Percentiles rank a stretch among this genome's conserved stretches.
Conservation (phyloP, 2,888 invertebrate genomes). For the Nymphalis polychloros region DNA sequence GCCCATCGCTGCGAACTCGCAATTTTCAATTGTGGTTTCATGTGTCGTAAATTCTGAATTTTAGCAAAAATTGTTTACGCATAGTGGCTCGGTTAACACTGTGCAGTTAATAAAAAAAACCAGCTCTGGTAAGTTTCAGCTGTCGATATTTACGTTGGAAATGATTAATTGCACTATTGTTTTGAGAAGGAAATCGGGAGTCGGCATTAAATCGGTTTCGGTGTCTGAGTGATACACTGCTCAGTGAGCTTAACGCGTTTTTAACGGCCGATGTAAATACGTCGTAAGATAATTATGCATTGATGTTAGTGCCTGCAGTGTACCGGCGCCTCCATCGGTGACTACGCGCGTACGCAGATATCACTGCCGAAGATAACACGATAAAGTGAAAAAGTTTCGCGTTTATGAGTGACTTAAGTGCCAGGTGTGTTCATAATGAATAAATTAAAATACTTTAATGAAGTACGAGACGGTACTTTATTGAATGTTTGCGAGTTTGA, state of each 20-base stretch:
- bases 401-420: constrained; percentile 60
- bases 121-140: constrained; percentile 66
- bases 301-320: constrained; percentile 63
- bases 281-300: constrained; percentile 67
- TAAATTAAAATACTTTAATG: constrained; percentile 1
- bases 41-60: constrained; percentile 54
- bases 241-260: constrained; percentile 57
- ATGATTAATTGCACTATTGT: constrained; percentile 75
- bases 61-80: constrained; percentile 63
- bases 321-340: constrained; percentile 51
- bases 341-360: constrained; percentile 57
- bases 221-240: constrained; percentile 47
- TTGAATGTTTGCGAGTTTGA: too few species aligned
- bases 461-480: too few species aligned
- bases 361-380: constrained; percentile 28
- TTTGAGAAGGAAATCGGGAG: constrained; percentile 41
- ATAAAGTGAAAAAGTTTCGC: constrained; percentile 12
- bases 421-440: constrained; percentile 49
- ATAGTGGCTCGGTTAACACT: constrained; percentile 57
- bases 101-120: constrained; percentile 58
- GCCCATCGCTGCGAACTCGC: constrained; percentile 35
- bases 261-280: constrained; percentile 64
- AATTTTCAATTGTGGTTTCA: constrained; percentile 43
- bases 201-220: constrained; percentile 14
- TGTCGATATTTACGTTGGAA: constrained; percentile 65